Evolutionary conservation across 2,797 vertebrate genomes (phyloP).

Genomic region (Danionella dracula): DNA sequence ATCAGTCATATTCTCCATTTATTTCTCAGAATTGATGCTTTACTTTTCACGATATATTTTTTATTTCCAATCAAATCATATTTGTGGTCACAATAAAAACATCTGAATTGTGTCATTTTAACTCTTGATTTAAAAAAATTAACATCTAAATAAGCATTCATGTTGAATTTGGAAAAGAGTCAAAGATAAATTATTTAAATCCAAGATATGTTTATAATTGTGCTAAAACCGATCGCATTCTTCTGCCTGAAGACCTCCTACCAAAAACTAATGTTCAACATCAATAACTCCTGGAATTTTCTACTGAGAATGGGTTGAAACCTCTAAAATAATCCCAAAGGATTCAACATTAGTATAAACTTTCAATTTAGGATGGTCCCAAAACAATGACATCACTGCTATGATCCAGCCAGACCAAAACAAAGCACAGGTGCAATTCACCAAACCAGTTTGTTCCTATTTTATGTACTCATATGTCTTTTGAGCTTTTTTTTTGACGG

Average conservation of each 20-base stretch:
- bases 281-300: neutral
- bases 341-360: neutral
- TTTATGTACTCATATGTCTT: too few relatives aligned
- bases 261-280: neutral
- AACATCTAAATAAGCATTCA: too few relatives aligned
- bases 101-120: too few relatives aligned
- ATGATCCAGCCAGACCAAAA: slow-evolving; percentile 38
- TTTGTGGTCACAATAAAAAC: too few relatives aligned
- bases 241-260: slow-evolving; percentile 2
- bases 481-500: too few relatives aligned
- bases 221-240: slow-evolving; percentile 45
- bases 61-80: too few relatives aligned
- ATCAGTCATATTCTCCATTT: too few relatives aligned
- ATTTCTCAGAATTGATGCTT: too few relatives aligned
- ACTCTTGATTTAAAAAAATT: too few relatives aligned
- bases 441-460: too few relatives aligned
- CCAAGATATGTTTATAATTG: slow-evolving; percentile 35
- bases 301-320: slow-evolving; percentile 15
- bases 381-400: slow-evolving; percentile 34
- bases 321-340: slow-evolving; percentile 30
- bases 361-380: slow-evolving; percentile 37
- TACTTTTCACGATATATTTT: too few relatives aligned
- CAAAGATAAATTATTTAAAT: slow-evolving; percentile 38
- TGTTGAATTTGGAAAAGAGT: slow-evolving; percentile 28
- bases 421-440: neutral